Evolutionary conservation across 2,113 vertebrate genomes (phyloP), one percentile per base, ranked within the genome.

Genomic region (Microtus oregoni): DNA sequence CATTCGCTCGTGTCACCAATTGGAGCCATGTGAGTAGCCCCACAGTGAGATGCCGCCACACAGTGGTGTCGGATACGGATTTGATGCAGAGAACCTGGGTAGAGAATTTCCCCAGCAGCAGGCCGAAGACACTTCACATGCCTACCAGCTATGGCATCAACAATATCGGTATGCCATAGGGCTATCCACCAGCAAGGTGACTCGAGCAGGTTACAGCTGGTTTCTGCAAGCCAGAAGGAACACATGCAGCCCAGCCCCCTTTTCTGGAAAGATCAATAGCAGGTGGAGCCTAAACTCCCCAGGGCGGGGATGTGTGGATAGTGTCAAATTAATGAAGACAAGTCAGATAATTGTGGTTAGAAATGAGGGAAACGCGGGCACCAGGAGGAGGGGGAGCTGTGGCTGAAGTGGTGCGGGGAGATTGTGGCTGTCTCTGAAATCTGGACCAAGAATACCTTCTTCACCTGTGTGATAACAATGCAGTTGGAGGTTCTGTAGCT

Each of bases 101-200:
- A 44, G 72, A 15, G 65, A 75, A 38, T 52, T 91, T 93, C 79
- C 55, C 55, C 55, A 20, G 55, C 19, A 58, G 55, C 55, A 58
- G 19, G 1, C 19, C 2, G 26, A 82, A 10, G 24, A 20, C 0
- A 35, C 6, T 7, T 26, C 61, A 65, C 22, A 55, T 1, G 6
- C 61, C 86, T 35, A 13, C 10, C 19, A 26, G 63, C 55, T 26
- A 1, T 13, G 5, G 30, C 30, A 76, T 11, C 47, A 4, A 20
- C 0, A 7, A 77, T 58, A 73, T 32, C 12, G 47, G 8, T 35
- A 52, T 19, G 35, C 14, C 2, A 32, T 47, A 63, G 32, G 72
- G 7, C 10, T 15, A 20, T 26, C 14, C 11, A 1, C 28, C 30
- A 9, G 12, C 55, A 0, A 2, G 92, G 2, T 1, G 13, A 86